A percentile compares a stretch with the other conserved stretches of the same genome.
Evolutionary conservation across 2,113 vertebrate genomes (phyloP).

Genomic region (Amazona guildingii): DNA sequence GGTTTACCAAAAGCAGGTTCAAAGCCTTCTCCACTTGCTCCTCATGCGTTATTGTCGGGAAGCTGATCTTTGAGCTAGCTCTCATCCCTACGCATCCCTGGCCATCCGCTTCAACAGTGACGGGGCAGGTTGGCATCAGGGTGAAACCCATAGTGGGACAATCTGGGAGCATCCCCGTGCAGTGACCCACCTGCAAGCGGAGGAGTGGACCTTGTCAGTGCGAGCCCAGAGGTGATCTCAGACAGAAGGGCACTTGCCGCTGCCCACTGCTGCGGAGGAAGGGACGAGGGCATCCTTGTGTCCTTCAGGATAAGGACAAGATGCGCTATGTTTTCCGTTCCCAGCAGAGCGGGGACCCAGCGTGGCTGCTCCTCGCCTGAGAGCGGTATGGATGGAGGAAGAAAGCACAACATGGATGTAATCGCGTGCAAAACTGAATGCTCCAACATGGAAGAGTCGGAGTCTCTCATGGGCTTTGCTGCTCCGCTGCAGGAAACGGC

Average conservation of each 20-base stretch:
- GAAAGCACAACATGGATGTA: background rate
- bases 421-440: fast-evolving
- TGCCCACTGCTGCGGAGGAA: background rate
- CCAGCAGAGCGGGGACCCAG: fast-evolving
- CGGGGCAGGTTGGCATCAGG: fast-evolving
- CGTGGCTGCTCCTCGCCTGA: fast-evolving
- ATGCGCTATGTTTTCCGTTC: background rate
- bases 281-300: background rate
- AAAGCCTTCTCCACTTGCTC: slow-evolving; percentile 6
- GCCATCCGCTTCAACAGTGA: background rate
- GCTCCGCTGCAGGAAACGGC: background rate
- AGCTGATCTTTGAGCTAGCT: background rate
- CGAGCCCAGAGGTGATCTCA: background rate
- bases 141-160: fast-evolving
- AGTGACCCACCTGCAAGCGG: background rate
- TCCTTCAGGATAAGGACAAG: background rate
- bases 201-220: background rate
- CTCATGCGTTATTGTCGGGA: background rate
- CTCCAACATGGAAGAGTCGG: fast-evolving
- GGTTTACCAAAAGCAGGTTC: background rate
- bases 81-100: background rate
- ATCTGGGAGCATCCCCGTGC: fast-evolving
- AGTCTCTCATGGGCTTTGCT: background rate
- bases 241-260: background rate
- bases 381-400: fast-evolving